phyloP scores from a whole-genome alignment of 1,140 invertebrate genomes.

The Hydropsyche tenuis region DNA sequence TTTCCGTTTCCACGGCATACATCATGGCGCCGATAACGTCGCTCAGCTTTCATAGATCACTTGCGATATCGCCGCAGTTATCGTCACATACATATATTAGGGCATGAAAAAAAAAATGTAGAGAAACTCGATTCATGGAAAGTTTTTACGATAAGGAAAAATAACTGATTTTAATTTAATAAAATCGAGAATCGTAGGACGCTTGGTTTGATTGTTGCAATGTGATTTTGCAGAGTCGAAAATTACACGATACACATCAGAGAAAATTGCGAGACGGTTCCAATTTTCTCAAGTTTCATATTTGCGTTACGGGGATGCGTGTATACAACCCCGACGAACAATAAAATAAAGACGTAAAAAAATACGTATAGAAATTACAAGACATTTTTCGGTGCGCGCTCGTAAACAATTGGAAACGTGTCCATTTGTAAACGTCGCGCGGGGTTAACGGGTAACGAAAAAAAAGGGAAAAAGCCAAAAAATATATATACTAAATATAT shows the following conservation, averaged over 20 bases:
- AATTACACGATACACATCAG: too few relatives aligned
- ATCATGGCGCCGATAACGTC: constrained; percentile 34
- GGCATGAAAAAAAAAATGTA: too few relatives aligned
- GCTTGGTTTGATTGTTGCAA: too few relatives aligned
- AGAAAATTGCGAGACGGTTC: too few relatives aligned
- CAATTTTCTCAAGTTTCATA: too few relatives aligned
- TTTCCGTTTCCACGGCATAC: constrained; percentile 34
- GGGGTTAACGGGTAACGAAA: constrained; percentile 8
- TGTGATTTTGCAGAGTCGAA: too few relatives aligned
- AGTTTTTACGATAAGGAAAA: too few relatives aligned
- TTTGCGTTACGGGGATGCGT: too few relatives aligned
- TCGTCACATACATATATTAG: neutral
- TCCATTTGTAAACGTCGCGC: constrained; percentile 33
- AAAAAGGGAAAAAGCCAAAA: neutral
- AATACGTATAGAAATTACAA: constrained; percentile 34
- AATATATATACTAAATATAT: too few relatives aligned
- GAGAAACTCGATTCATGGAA: too few relatives aligned
- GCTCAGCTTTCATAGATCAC: constrained; percentile 25
- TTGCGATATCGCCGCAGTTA: constrained; percentile 16
- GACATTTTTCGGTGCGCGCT: constrained; percentile 27
- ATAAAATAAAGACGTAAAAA: constrained; percentile 32
- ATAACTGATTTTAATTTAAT: too few relatives aligned
- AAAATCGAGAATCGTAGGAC: too few relatives aligned
- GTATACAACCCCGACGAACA: neutral
- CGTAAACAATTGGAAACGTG: constrained; percentile 39